These are phyloP conservation scores for Bos indicus DNA, from an alignment of 2,113 vertebrate species.

Conservation along the genomic window DNA sequence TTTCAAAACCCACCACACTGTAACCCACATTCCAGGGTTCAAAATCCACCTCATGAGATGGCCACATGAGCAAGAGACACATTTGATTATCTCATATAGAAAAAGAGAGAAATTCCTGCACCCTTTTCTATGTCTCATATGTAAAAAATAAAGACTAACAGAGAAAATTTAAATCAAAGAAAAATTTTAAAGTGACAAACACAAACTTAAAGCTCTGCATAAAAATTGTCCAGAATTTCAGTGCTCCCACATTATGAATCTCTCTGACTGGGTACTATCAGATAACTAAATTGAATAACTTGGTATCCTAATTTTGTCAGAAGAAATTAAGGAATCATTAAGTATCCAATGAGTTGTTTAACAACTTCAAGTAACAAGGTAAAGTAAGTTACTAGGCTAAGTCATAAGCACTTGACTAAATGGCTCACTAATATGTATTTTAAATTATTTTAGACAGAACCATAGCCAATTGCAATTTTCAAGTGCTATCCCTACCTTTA, in stretches of 20 bases:
- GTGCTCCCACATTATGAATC: neutral
- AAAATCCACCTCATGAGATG: neutral
- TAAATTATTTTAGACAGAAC: constrained; percentile 8
- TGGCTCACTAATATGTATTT: neutral
- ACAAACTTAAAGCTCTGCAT: neutral
- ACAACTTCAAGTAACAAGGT: neutral
- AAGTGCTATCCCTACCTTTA: neutral
- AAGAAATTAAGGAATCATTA: neutral
- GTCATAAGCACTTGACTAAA: neutral
- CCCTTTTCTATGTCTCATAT: neutral
- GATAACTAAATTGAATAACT: neutral
- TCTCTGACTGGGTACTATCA: neutral
- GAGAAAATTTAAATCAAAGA: neutral
- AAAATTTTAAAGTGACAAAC: neutral
- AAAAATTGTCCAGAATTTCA: neutral
- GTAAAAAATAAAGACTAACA: neutral
- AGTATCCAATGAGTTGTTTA: neutral
- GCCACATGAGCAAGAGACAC: neutral
- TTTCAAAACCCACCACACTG: neutral
- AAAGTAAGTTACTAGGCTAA: neutral
- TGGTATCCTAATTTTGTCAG: neutral
- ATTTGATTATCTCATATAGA: neutral
- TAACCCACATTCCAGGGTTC: neutral
- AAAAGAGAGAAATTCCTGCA: neutral
- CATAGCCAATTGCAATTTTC: neutral